phyloP scores from a whole-genome alignment of 1,140 invertebrate genomes.

The Lasioglossum baleicum region DNA sequence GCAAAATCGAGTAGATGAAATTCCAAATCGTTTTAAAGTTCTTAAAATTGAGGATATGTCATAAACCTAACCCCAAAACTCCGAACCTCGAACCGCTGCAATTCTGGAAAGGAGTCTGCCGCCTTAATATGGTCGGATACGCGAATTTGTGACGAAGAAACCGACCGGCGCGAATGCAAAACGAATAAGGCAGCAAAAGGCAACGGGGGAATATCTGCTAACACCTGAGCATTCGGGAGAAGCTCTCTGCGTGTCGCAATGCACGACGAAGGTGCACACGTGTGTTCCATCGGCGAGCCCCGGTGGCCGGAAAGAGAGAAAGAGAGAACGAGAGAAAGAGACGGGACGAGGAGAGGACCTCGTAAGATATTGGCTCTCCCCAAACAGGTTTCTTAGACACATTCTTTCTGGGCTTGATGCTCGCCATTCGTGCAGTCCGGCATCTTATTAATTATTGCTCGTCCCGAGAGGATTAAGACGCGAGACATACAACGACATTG shows the following conservation, averaged over 20 bases:
- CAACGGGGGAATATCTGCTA: constrained; percentile 23
- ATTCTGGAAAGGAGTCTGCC: no score
- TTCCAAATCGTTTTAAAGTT: no score
- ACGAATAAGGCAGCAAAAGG: not conserved
- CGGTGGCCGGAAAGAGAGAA: not conserved
- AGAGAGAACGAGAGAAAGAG: not conserved
- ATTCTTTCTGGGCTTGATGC: constrained; percentile 54
- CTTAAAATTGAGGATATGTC: no score
- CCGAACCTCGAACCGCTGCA: no score
- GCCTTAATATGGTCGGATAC: not conserved
- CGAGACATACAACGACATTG: not conserved
- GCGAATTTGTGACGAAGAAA: constrained; percentile 7
- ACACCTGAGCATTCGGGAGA: constrained; percentile 43
- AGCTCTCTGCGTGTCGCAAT: constrained; percentile 29
- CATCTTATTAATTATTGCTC: constrained; percentile 53
- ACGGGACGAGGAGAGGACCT: constrained; percentile 43
- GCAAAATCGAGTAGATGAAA: no score
- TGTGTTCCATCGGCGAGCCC: not conserved
- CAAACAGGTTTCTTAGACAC: constrained; percentile 66
- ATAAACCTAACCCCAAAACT: no score
- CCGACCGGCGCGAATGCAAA: not conserved
- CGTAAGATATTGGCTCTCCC: constrained; percentile 56
- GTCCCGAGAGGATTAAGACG: not conserved
- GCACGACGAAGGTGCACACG: constrained; percentile 28
- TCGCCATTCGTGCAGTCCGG: constrained; percentile 44